phyloP scores from a whole-genome alignment of 2,113 vertebrate species.

The Antechinus stuartii region DNA sequence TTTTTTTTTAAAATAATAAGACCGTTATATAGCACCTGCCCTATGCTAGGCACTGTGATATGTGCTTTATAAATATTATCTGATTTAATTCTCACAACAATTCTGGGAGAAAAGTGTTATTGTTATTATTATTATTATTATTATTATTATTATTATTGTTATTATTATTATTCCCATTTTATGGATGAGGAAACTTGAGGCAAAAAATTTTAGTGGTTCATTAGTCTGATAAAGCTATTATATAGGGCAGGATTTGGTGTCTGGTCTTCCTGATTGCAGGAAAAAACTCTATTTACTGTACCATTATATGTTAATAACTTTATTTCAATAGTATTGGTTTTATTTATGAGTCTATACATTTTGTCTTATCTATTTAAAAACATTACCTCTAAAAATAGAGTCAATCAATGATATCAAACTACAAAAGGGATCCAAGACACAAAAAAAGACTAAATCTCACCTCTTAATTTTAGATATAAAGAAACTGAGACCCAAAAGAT shows the following conservation, averaged over 20 bases:
- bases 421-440: neutral
- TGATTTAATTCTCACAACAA: neutral
- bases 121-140: neutral
- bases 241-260: neutral
- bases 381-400: neutral
- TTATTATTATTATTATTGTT: neutral
- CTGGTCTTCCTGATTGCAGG: neutral
- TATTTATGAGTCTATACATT: neutral
- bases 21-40: neutral
- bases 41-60: neutral
- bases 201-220: neutral
- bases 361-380: neutral
- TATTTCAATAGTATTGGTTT: neutral
- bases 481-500: neutral
- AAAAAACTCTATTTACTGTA: neutral
- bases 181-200: neutral
- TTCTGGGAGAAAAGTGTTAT: neutral
- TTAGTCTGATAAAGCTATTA: neutral
- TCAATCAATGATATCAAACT: neutral
- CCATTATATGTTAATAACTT: neutral
- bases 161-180: neutral
- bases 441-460: neutral
- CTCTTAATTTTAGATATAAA: neutral
- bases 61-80: neutral
- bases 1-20: neutral